These are phyloP conservation scores for Apis mellifera DNA, from an alignment of 1,140 invertebrate species.

Conservation along the genomic window Amel_HAv3.1 CM009931.2:18712001-18712500, in stretches of 20 bases:
- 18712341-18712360: slow-evolving; percentile 27
- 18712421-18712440: slow-evolving; percentile 27
- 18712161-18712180: slow-evolving; percentile 57
- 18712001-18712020: slow-evolving; percentile 20
- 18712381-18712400: slow-evolving; percentile 59
- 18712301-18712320: slow-evolving; percentile 19
- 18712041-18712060: slow-evolving; percentile 28
- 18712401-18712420: slow-evolving; percentile 56
- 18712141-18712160: slow-evolving; percentile 38
- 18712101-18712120: slow-evolving; percentile 52
- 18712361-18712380: slow-evolving; percentile 46
- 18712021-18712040: background rate
- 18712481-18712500: background rate
- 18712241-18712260: background rate
- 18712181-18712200: slow-evolving; percentile 67
- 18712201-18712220: slow-evolving; percentile 52
- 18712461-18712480: background rate
- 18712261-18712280: slow-evolving; percentile 21
- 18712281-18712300: background rate
- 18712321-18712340: slow-evolving; percentile 52
- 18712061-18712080: background rate
- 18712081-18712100: slow-evolving; percentile 20
- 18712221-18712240: slow-evolving; percentile 10
- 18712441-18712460: background rate
- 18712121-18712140: slow-evolving; percentile 50